Evolutionary conservation across 2,113 vertebrate genomes (phyloP).

Genomic region (Oreochromis niloticus): DNA sequence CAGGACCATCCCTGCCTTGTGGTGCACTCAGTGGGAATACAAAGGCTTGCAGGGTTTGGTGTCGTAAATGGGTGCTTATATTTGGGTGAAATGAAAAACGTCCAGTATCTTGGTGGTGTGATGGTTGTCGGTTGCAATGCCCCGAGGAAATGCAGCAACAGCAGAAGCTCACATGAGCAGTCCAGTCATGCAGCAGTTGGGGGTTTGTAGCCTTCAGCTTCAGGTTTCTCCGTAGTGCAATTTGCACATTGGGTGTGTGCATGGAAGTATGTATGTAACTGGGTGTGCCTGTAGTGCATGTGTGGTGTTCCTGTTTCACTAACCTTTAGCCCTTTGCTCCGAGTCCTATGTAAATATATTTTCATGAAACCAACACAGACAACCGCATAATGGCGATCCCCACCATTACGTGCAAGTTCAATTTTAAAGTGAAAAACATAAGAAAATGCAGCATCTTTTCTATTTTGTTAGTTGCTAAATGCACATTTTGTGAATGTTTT

Average conservation of each 20-base stretch:
- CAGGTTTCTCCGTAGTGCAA: conserved; percentile 44
- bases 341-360: background rate
- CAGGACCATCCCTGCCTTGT: conserved; percentile 43
- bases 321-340: conserved; percentile 16
- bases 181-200: background rate
- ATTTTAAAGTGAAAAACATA: background rate
- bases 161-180: background rate
- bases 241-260: conserved; percentile 22
- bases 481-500: background rate
- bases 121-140: background rate
- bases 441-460: background rate
- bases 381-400: background rate
- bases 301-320: background rate
- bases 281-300: background rate
- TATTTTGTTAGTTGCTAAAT: background rate
- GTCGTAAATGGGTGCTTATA: conserved; percentile 25
- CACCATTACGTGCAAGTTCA: background rate
- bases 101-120: background rate
- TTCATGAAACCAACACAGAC: background rate
- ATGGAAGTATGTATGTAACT: background rate
- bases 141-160: background rate
- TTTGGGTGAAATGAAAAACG: conserved; percentile 3
- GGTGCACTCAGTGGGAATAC: conserved; percentile 32
- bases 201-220: background rate
- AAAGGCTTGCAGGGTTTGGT: conserved; percentile 36